Base-by-base conservation (phyloP, 2,113 vertebrate genomes). In the Hymenochirus boettgeri region DNA sequence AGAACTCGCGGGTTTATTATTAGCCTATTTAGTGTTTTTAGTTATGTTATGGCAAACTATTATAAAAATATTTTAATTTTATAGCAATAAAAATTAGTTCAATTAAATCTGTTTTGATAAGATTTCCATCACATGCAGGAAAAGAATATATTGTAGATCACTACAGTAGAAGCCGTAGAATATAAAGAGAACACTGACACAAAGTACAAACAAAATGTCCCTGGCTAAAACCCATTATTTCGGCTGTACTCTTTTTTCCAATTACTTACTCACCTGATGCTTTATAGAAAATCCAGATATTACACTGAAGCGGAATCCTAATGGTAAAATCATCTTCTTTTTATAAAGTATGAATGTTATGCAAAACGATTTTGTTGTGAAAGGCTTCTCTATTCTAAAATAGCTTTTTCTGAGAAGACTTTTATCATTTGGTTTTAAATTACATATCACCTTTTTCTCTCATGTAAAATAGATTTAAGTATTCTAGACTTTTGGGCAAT, bases 201-300 rank as follows among this genome's bases (percentile, higher is more conserved):
- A 59, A 42, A 42, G 24, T 22, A 51, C 23, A 21, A 18, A 22
- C 4, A 15, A 66, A 66, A 59, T 67, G 64, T 52, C 56, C 58
- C 18, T 59, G 56, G 46, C 29, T 59, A 59, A 52, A 59, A 59
- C 37, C 22, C 56, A 67, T 67, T 67, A 59, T 67, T 67, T 29
- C 64, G 52, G 64, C 24, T 67, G 23, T 67, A 23, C 47, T 58
- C 46, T 27, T 66, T 66, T 52, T 39, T 52, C 56, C 56, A 65
- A 45, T 67, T 59, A 67, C 56, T 37, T 18, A 52, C 64, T 67
- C 35, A 67, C 64, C 56, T 67, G 64, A 67, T 67, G 64, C 50
- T 23, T 58, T 59, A 51, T 22, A 42, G 47, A 52, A 50, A 58
- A 21, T 18, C 24, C 45, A 58, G 45, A 59, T 67, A 13, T 31